phyloP scores from a whole-genome alignment of 2,888 invertebrate species.

The Schizotus pectinicornis region DNA sequence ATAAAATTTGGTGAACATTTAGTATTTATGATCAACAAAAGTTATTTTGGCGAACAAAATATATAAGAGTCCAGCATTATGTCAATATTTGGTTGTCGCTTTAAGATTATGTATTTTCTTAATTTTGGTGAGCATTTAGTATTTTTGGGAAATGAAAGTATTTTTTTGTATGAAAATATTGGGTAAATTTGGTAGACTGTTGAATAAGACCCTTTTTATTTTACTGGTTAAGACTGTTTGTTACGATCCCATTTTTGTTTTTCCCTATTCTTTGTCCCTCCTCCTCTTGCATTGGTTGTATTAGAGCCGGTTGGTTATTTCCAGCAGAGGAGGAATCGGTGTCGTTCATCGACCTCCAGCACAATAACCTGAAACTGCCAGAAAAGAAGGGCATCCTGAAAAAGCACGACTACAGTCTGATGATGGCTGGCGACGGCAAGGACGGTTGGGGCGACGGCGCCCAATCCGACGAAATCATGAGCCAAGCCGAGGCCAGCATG shows the following conservation, averaged over 20 bases:
- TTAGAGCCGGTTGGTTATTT: neutral
- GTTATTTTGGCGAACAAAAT: too few relatives aligned
- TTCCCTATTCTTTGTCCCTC: neutral
- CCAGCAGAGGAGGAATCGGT: constrained; percentile 77
- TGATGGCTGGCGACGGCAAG: constrained; percentile 71
- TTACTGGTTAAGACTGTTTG: neutral
- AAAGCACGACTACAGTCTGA: constrained; percentile 81
- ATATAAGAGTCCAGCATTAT: too few relatives aligned
- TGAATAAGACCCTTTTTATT: too few relatives aligned
- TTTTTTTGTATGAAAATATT: too few relatives aligned
- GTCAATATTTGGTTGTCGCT: too few relatives aligned
- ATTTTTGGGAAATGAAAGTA: too few relatives aligned
- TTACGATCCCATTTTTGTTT: too few relatives aligned
- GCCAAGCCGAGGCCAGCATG: constrained; percentile 66
- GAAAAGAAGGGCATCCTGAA: constrained; percentile 94
- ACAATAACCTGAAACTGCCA: constrained; percentile 79
- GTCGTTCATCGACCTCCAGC: constrained; percentile 81
- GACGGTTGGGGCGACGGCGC: constrained; percentile 78
- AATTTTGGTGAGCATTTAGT: too few relatives aligned
- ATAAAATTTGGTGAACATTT: too few relatives aligned
- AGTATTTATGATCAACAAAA: too few relatives aligned
- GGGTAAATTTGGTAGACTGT: too few relatives aligned
- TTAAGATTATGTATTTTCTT: too few relatives aligned
- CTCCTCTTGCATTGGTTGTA: neutral
- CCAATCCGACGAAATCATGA: constrained; percentile 60